A percentile compares a stretch with the other conserved stretches of the same genome.
These are phyloP conservation scores for Monoplex corrugatus DNA, from an alignment of 2,888 invertebrate species.

Conservation along the genomic window DNA sequence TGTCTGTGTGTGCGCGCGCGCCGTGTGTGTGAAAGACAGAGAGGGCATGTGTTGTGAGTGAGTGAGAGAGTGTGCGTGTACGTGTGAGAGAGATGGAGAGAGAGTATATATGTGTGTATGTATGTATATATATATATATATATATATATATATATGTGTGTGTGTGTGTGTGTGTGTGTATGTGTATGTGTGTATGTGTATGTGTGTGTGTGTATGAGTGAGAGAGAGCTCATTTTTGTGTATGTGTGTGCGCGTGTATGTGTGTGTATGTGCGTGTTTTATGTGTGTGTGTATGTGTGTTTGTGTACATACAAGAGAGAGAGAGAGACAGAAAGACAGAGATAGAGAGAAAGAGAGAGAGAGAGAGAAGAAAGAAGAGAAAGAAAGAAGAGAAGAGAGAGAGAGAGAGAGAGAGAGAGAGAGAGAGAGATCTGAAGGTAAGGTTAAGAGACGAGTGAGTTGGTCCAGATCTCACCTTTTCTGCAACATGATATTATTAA, in stretches of 20 bases:
- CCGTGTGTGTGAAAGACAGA: no score
- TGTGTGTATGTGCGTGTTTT: neutral
- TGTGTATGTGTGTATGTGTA: constrained; percentile 15
- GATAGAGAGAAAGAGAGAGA: neutral
- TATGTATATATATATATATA: neutral
- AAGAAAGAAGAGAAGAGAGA: neutral
- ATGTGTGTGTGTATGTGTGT: neutral
- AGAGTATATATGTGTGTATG: no score
- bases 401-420: neutral
- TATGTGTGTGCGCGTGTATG: constrained; percentile 19
- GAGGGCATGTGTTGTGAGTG: no score
- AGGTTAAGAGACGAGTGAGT: no score
- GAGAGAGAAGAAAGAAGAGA: neutral
- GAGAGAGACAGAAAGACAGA: neutral
- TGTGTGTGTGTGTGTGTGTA: no score
- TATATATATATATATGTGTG: neutral
- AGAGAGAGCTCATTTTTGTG: neutral
- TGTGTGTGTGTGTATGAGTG: constrained; percentile 12
- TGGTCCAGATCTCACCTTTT: no score
- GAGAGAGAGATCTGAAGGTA: neutral
- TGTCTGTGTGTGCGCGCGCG: neutral
- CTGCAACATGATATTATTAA: no score
- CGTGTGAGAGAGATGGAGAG: no score
- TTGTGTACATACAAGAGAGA: neutral
- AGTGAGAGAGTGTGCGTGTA: no score